Base-by-base conservation (phyloP, 2,888 invertebrate species). In the Pammene fasciana region DNA sequence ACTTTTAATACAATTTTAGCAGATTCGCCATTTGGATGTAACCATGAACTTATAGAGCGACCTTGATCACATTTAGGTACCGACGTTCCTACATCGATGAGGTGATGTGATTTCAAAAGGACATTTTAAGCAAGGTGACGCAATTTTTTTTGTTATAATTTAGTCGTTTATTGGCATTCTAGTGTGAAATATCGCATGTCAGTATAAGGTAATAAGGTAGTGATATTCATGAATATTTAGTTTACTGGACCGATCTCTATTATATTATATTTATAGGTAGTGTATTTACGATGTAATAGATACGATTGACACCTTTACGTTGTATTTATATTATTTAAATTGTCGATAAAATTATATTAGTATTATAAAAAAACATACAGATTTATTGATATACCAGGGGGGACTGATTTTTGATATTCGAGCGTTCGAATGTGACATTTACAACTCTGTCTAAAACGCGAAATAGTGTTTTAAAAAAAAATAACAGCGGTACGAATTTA, bases 101-200 rank as follows among this genome's bases (percentile, higher is more conserved):
- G 8, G 16, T 61, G 45, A 18, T 34, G 55, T 67, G 55, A 68
- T 38, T 48, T 67, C 62, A 67, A 45, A 52, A 68, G 62, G 56
- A 68, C 14, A 43, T 11, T 52, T 45, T 57, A 18, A 45, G 52
- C 11, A 54, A 26, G 55, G 18, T 68, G 68, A 68, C 64, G 64
- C 16, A 57, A 68, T 46, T 59, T 66, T 59, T 67, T 68, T 16
- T 52, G 64, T 59, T 52, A 52, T 65, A 52, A 54, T 60, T 59
- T 13, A 10, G 57, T 26, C 52, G 45, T 59, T 62, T 43, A 48
- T 67, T 67, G 46, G 45, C 56, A 65, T 57, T 65, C 64, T 38
- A 9, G 34, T 67, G 59, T 67, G 52, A 60, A 67, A 67, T 67
- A 62, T 62, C 41, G 41, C 18, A 16, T 26, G 62, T 18, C 56